Evolutionary conservation across 2,113 vertebrate genomes (phyloP), one percentile per base, ranked within the genome.

Genomic region (Chaenogobius annularis): DNA sequence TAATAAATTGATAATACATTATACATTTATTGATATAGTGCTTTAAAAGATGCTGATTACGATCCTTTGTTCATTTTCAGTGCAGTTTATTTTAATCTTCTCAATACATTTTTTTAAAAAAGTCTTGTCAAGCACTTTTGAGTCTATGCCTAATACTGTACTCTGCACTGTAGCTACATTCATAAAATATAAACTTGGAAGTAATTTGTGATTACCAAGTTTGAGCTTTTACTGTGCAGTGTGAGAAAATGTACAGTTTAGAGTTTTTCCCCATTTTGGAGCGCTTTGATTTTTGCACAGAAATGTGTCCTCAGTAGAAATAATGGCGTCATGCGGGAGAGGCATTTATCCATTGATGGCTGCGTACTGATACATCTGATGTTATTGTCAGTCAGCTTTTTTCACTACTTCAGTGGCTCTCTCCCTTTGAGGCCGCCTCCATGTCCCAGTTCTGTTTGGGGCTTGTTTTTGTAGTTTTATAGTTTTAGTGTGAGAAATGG

Each of bases 331-430:
- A 20, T 31, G 66, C 54, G 10, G 76, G 44, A 83, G 71, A 59
- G 62, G 58, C 58, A 62, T 74, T 62, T 71, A 79, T 59, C 64
- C 66, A 17, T 46, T 73, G 69, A 56, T 69, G 35, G 69, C 69
- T 52, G 46, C 56, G 40, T 31, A 46, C 79, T 68, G 72, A 83
- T 66, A 48, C 43, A 59, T 47, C 50, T 77, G 75, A 79, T 70
- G 65, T 72, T 79, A 77, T 71, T 84, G 77, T 76, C 70, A 69
- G 70, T 69, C 55, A 63, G 68, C 70, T 65, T 62, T 59, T 11
- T 20, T 87, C 56, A 35, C 69, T 79, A 81, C 84, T 78, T 84
- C 73, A 77, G 71, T 71, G 69, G 37, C 69, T 50, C 52, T 77
- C 7, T 48, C 50, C 67, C 68, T 75, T 77, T 68, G 40, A 78